Base-by-base conservation (phyloP, 2,113 vertebrate species). In the Eidolon helvum region DNA sequence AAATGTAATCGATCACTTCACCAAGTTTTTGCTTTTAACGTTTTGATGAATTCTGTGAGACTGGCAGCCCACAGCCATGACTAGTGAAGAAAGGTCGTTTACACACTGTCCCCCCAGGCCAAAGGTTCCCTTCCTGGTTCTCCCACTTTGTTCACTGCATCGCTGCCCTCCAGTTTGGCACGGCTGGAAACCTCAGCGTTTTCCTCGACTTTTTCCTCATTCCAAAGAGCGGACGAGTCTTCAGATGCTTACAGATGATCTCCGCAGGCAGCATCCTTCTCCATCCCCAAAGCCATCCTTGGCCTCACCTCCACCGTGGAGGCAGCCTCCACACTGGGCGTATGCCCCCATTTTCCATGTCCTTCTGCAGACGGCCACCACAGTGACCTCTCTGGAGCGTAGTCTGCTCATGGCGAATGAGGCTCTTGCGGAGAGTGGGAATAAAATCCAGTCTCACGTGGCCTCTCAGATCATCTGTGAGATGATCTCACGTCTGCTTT, bases 21-120 rank as follows among this genome's bases (percentile, higher is more conserved):
- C 43, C 61, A 40, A 30, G 45, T 26, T 83, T 18, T 4, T 30
- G 7, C 22, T 79, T 87, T 74, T 30, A 24, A 72, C 21, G n/a
- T 78, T 30, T 35, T 43, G 72, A 43, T 83, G 74, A 28, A 11
- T 87, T 38, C 24, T 48, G 1, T 57, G 86, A 91, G 65, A 22
- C 38, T 8, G 15, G 74, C 38, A 57, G 89, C 45, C 68, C 8
- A 1, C 22, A 33, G 43, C 65, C 26, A 2, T 18, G 38, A 50
- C 57, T 69, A 3, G 48, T 65, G 86, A 65, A 61, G 80, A 90
- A 59, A 61, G 26, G 40, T 24, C 71, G 43, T 40, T 59, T 9
- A 28, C 2, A 9, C 10, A 0, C 19, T 7, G 0, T 22, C 33
- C n/a, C n/a, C 8, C 5, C 43, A 43, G 7, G 45, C 75, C 38